These are phyloP conservation scores for Spinibarbus caldwelli DNA, from an alignment of 2,797 vertebrate species.

Conservation along the genomic window DNA sequence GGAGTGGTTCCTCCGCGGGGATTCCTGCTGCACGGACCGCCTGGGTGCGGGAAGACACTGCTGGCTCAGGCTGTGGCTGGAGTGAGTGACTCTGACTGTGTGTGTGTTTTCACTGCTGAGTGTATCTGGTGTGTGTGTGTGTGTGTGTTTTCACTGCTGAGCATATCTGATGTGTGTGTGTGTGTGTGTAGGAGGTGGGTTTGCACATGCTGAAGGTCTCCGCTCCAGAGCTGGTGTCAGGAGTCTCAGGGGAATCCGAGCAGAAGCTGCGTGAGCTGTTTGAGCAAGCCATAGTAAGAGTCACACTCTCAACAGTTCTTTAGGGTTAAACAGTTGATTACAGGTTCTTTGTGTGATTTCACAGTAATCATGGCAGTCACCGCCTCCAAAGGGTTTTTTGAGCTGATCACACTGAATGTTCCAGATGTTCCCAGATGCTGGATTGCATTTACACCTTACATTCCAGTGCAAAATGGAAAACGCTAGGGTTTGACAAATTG, in stretches of 20 bases:
- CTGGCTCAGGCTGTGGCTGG: conserved; percentile 94
- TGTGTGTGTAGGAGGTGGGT: conserved; percentile 83
- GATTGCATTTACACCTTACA: no score
- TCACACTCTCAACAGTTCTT: not conserved
- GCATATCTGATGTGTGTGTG: not conserved
- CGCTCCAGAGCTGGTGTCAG: conserved; percentile 93
- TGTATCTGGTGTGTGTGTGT: no score
- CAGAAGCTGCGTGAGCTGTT: conserved; percentile 94
- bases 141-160: not conserved
- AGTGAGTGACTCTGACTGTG: conserved; percentile 75
- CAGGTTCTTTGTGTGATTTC: no score
- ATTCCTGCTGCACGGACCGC: conserved; percentile 93
- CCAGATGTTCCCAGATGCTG: no score
- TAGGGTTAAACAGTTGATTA: no score
- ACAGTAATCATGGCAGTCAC: no score
- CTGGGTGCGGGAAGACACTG: conserved; percentile 94
- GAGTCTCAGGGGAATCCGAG: conserved; percentile 95
- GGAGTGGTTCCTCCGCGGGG: conserved; percentile 90
- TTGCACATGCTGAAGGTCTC: conserved; percentile 92
- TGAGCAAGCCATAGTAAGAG: conserved; percentile 88
- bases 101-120: no score
- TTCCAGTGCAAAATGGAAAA: no score
- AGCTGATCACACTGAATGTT: no score
- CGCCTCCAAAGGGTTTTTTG: no score
- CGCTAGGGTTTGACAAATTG: no score